Conservation (phyloP, 37 sponge, comb jelly and placozoan species). For the Spongilla lacustris region DNA sequence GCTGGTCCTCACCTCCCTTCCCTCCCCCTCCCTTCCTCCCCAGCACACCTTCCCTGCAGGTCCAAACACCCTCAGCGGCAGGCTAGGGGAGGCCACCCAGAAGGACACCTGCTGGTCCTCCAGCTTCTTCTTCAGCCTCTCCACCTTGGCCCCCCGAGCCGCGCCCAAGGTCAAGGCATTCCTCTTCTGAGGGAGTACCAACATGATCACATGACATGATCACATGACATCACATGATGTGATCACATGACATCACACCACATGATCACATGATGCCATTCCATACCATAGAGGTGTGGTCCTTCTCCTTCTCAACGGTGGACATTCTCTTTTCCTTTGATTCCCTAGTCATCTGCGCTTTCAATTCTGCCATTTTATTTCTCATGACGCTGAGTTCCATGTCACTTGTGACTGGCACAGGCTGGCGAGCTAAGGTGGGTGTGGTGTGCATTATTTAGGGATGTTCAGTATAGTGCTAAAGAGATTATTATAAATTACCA, state of each 20-base stretch:
- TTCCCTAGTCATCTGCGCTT: constrained; percentile 54
- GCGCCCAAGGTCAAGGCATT: neutral
- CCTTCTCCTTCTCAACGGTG: constrained; percentile 24
- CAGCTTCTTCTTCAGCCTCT: constrained; percentile 68
- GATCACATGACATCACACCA: neutral
- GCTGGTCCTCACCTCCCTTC: too few relatives aligned
- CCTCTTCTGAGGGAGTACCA: neutral
- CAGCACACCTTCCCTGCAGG: constrained; percentile 60
- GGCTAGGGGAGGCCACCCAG: constrained; percentile 79
- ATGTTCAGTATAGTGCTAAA: neutral
- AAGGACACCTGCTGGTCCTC: constrained; percentile 76
- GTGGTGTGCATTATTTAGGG: neutral
- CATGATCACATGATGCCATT: neutral
- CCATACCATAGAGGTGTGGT: neutral
- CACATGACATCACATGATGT: neutral
- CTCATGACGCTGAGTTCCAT: constrained; percentile 69
- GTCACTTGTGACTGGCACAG: constrained; percentile 80
- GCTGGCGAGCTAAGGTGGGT: constrained; percentile 39
- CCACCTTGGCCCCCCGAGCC: neutral
- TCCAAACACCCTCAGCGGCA: constrained; percentile 76
- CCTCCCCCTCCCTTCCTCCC: neutral
- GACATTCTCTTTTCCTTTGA: constrained; percentile 25
- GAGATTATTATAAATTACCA: neutral
- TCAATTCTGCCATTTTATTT: constrained; percentile 76
- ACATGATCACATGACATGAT: too few relatives aligned